Conservation (phyloP, 2,888 invertebrate genomes). For the Sthenelais limicola region DNA sequence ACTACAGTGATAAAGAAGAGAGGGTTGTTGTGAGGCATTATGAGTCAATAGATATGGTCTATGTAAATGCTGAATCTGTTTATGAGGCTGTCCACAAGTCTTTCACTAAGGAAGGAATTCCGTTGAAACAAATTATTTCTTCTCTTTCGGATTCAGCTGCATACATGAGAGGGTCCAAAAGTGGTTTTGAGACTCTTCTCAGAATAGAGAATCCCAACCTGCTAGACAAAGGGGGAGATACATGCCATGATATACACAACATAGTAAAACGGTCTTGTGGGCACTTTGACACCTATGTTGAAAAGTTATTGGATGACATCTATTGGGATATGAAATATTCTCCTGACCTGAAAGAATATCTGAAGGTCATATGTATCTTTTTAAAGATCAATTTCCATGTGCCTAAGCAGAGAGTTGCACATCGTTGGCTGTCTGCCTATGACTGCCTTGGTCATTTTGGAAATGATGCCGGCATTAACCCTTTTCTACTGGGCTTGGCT, state of each 20-base stretch:
- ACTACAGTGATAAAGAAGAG: slow-evolving; percentile 5
- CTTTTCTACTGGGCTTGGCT: neutral
- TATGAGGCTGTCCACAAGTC: neutral
- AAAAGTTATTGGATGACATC: neutral
- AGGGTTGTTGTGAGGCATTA: neutral
- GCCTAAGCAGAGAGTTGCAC: neutral
- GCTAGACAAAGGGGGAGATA: neutral
- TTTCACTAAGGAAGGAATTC: neutral
- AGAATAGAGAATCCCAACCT: neutral
- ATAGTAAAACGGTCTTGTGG: slow-evolving; percentile 1
- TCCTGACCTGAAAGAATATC: neutral
- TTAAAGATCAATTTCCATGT: neutral
- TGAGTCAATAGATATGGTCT: neutral
- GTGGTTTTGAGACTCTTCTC: neutral
- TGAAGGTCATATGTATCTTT: neutral
- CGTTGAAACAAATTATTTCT: neutral
- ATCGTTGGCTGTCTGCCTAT: neutral
- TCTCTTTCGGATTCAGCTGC: neutral
- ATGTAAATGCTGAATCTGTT: slow-evolving; percentile 1
- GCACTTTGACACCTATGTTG: neutral
- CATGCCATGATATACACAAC: neutral
- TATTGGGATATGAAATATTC: neutral
- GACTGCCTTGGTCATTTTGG: neutral
- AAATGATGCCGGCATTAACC: neutral
- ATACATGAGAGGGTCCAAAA: neutral